Evolutionary conservation across 2,113 vertebrate species (phyloP), one percentile per base, ranked within the genome.

Genomic region (Ornithorhynchus anatinus): DNA sequence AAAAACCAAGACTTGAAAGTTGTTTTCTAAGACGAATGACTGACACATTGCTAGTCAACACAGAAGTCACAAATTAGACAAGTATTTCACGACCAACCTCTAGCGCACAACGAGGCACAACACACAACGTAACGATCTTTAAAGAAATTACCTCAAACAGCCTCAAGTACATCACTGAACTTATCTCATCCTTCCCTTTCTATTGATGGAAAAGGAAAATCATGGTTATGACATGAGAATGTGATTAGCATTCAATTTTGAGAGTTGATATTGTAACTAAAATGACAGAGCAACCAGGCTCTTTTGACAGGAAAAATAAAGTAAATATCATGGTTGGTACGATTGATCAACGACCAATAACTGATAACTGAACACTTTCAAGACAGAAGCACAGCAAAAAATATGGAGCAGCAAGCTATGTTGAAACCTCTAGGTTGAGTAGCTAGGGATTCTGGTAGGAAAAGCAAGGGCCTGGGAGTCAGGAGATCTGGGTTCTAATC

Each of bases 91-190:
- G 44, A 40, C 20, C 35, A 29, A 44, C 14, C 43, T 76, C 73
- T 72, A 32, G 35, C 16, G 59, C 0, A 59, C 25, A 75, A 35
- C 11, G 45, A 75, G 62, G 53, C 25, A 69, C 2, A 16, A 38
- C 15, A 40, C 2, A 23, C 4, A 56, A 66, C 27, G 40, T 10
- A 39, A 39, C 13, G 69, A 69, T 45, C 23, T 76, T 44, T 56
- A 67, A 75, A 84, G 47, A 72, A 81, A 72, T 73, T 36, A 85
- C 22, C 53, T 86, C 61, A 58, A 74, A 66, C 32, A 74, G 64
- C 6, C 52, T 86, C 38, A 57, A 72, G 36, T 35, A 62, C 11
- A 29, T 81, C 11, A 72, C 2, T 71, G 42, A 80, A 77, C n/a
- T 76, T 69, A 58, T 27, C 52, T 19, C 1, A 12, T 17, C 39